Percentiles rank a stretch among this genome's conserved stretches.
Evolutionary conservation across 1,140 invertebrate genomes (phyloP).

Genomic region (Conus betulinus): DNA sequence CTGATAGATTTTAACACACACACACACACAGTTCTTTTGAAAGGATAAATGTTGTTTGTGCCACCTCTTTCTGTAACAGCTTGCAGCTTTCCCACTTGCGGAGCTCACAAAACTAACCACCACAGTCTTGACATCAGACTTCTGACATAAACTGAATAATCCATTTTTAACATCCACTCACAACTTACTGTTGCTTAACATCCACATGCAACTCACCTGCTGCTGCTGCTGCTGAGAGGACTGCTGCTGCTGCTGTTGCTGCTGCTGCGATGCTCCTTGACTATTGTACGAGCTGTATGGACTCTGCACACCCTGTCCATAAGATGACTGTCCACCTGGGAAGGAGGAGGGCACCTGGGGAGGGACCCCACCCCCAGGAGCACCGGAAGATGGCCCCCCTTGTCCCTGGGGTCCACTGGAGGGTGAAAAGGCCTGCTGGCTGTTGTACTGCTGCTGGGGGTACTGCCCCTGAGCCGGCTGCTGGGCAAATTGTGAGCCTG

Average conservation of each 20-base stretch:
- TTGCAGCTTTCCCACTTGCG: no score
- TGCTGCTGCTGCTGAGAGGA: not conserved
- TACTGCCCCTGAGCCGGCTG: conserved; percentile 43
- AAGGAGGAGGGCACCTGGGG: conserved; percentile 1
- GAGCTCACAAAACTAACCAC: no score
- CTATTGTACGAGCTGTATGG: conserved; percentile 60
- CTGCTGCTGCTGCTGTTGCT: conserved; percentile 25
- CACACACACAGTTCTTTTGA: no score
- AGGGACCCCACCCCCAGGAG: not conserved
- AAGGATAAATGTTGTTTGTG: no score
- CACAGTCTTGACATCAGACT: no score
- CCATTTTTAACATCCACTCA: no score
- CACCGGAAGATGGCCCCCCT: conserved; percentile 1
- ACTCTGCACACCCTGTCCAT: conserved; percentile 50
- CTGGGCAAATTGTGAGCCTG: conserved; percentile 40
- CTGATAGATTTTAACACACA: no score
- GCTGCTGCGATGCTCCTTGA: conserved; percentile 45
- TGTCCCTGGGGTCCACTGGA: conserved; percentile 24
- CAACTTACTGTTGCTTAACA: no score
- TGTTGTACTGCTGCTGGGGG: conserved; percentile 49
- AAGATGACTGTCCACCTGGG: conserved; percentile 50
- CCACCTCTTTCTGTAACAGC: no score
- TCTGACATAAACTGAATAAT: no score
- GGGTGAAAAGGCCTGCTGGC: conserved; percentile 54
- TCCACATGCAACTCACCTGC: conserved; percentile 31